phyloP scores from a whole-genome alignment of 2,888 invertebrate genomes.

The Cephus spinipes region DNA sequence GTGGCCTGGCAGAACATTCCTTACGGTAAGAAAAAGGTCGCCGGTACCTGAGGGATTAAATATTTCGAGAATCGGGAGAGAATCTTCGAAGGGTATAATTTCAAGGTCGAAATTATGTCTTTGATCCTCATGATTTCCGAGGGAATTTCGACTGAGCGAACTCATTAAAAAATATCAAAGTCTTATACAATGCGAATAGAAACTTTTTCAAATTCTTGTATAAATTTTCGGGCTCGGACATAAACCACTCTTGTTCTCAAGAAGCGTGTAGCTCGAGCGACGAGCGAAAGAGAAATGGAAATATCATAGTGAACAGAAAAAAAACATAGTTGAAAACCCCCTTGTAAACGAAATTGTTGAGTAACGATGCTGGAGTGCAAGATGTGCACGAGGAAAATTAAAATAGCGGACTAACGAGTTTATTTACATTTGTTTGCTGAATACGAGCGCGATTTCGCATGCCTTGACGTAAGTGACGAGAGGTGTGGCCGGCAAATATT shows the following conservation, averaged over 20 bases:
- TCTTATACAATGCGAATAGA: not conserved
- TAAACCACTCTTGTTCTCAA: too few species aligned
- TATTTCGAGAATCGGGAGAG: not conserved
- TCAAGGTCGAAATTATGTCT: not conserved
- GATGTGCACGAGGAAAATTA: slow-evolving; percentile 4
- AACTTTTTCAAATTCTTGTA: not conserved
- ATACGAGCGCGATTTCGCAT: not conserved
- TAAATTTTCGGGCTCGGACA: too few species aligned
- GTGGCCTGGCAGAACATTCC: not conserved
- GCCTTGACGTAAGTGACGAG: not conserved
- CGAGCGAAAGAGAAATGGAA: not conserved
- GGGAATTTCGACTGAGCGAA: not conserved
- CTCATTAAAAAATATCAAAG: not conserved
- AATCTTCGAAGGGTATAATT: not conserved
- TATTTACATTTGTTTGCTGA: slow-evolving; percentile 6
- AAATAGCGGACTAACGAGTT: not conserved
- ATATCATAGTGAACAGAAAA: not conserved
- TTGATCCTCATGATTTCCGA: too few species aligned
- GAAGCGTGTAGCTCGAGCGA: too few species aligned
- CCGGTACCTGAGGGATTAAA: not conserved
- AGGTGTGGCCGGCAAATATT: slow-evolving; percentile 1
- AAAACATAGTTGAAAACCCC: not conserved
- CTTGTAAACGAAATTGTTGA: not conserved
- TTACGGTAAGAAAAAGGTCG: not conserved
- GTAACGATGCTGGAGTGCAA: not conserved